Base-by-base conservation (phyloP, 2,888 invertebrate species). In the Acleris laterana region DNA sequence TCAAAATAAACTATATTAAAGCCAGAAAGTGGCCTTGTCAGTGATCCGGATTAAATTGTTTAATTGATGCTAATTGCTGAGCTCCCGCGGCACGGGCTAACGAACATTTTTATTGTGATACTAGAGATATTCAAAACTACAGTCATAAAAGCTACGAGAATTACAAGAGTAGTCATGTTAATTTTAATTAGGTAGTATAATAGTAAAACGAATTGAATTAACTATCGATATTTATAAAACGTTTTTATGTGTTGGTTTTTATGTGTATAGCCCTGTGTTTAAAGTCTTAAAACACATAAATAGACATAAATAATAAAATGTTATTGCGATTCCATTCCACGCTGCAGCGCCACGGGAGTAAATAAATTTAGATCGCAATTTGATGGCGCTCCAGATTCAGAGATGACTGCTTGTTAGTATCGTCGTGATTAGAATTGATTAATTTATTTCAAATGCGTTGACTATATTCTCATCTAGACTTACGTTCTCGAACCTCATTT, bases 31-130 rank as follows among this genome's bases (percentile, higher is more conserved):
- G 67, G 61, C 67, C 60, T 63, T 55, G 62, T 61, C 57, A 49
- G 50, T 59, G 71, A 73, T 72, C 68, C 62, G 50, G 62, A 71
- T 74, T 76, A 77, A 82, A 83, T 84, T 83, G 80, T 80, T 87
- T 83, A 83, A 86, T 84, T 82, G 72, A 73, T 76, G 76, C 78
- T 84, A 82, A 84, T 83, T 82, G 77, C 61, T 51, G 70, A 72
- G 70, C 68, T 66, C 70, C 70, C 67, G 68, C 46, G 63, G 69
- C 63, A 70, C 62, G 70, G 73, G 69, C 74, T 73, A 73, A 73
- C 70, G 74, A 70, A 72, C 68, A 62, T 70, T 48, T 65, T 61
- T 52, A 66, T 46, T 56, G 52, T 51, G 52, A 61, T 57, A 66
- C 38, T 56, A 61, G 50, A 52, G 56, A 61, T 62, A 52, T 62